Base-by-base conservation (phyloP, 2,888 invertebrate species). In the Drosophila fulvimacula region DNA sequence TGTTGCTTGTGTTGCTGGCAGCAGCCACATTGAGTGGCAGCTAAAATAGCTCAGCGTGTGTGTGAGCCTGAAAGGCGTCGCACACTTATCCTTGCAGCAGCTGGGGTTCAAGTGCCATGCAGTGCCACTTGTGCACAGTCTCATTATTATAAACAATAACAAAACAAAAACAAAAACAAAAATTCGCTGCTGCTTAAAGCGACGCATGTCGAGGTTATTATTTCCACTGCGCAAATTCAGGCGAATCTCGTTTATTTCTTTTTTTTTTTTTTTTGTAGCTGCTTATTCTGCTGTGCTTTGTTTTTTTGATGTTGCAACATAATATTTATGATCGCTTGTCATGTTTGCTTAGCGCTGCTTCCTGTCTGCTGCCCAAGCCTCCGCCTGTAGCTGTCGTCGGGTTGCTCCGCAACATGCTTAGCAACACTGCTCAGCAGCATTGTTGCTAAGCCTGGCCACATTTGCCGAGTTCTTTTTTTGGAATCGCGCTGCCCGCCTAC, bases 91-190 rank as follows among this genome's bases (percentile, higher is more conserved):
- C 36, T 61, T 64, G 69, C 73, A 53, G 69, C 74, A 58, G 69
- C 66, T 70, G 65, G 32, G 56, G 61, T 61, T 79, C 73, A 81
- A 86, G 81, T 72, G 82, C 55, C 66, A 62, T 64, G 70, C 64
- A 34, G 73, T 39, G 73, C 69, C 81, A 81, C 84, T 86, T 83
- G 79, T 69, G 79, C 68, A 73, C 78, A 82, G 81, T 74, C 80
- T 81, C 79, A 81, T 82, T 82, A 81, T 69, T 63, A 63, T 75
- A 71, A 71, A 76, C 81, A 82, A 81, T 79, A 75, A 51, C 34
- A 51, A 59, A 30, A 10, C 10, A 10, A 51, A 77, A 73, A 72
- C 24, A 19, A 51, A 59, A 30, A 10, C 10, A 10, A 51, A 77
- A 73, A 72, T 30, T 48, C 53, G 41, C 70, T 63, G 51, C 56